Base-by-base conservation (phyloP, 2,113 vertebrate species). In the Uria aalge region DNA sequence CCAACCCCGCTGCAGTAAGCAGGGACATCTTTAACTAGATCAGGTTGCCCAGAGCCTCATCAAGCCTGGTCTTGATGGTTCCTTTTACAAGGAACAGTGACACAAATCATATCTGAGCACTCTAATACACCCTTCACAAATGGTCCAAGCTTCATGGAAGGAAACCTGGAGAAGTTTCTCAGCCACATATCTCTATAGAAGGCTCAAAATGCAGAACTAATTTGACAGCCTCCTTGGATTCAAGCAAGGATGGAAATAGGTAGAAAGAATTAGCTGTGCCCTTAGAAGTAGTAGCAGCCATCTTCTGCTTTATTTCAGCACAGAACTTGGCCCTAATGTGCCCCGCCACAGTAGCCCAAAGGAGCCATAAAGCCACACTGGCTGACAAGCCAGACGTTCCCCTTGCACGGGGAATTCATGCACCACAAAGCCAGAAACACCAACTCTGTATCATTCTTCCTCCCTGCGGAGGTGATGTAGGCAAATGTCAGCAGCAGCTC, bases 401-500 rank as follows among this genome's bases (percentile, higher is more conserved):
- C 24, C 48, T 81, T 59, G 45, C 43, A 36, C 0, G 1, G 56
- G 27, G 55, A 86, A 91, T 72, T 91, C 32, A 60, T 1, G 3
- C 34, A 15, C 24, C 0, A 0, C 52, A 63, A 86, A 92, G 52
- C 63, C 90, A 93, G 43, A 59, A 92, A 81, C 43, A 52, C 16
- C 27, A 45, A 6, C 60, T 74, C 82, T 0, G 0, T 23, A 63
- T 24, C 9, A 4, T 38, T 78, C 32, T 59, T 66, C 75, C 82
- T 92, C 75, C 48, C 85, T 76, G 45, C 0, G 3, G 73, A 88
- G 57, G 29, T 77, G 47, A 59, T 56, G 34, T 38, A 64, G 57
- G 87, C 85, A 92, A 85, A 92, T 60, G 30, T 47, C 72, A 94
- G 85, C 73, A 89, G 20, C 73, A 79, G 66, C 62, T 77, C 80